These are phyloP conservation scores for Calcarius ornatus DNA, from an alignment of 2,113 vertebrate species.

Conservation along the genomic window DNA sequence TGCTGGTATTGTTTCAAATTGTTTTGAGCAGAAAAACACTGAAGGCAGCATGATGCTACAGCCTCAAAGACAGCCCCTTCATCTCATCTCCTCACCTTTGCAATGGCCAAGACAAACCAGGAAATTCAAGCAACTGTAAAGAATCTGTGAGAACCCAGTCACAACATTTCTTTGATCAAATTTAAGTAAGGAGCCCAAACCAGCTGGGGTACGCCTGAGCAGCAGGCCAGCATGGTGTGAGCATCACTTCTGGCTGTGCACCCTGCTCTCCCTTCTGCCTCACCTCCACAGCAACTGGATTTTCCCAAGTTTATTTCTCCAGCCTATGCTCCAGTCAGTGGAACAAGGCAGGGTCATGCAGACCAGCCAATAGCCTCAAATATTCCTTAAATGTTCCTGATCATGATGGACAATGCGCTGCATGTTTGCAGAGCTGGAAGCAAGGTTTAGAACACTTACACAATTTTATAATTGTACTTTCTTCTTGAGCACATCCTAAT, in stretches of 20 bases:
- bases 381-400: background rate
- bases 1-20: background rate
- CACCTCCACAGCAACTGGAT: background rate
- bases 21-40: background rate
- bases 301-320: background rate
- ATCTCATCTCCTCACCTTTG: background rate
- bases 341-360: background rate
- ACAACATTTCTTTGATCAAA: background rate
- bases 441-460: background rate
- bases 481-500: background rate
- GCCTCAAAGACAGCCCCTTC: background rate
- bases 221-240: accelerated
- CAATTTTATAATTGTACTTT: background rate
- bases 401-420: accelerated
- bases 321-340: background rate
- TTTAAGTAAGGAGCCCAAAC: background rate
- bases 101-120: background rate
- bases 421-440: background rate
- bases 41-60: background rate
- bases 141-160: background rate
- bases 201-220: background rate
- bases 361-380: background rate
- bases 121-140: background rate
- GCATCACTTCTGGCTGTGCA: background rate
- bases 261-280: background rate